Percentiles rank a stretch among this genome's conserved stretches.
These are phyloP conservation scores for Lumbricus terrestris DNA, from an alignment of 2,888 invertebrate species.

Conservation along the genomic window DNA sequence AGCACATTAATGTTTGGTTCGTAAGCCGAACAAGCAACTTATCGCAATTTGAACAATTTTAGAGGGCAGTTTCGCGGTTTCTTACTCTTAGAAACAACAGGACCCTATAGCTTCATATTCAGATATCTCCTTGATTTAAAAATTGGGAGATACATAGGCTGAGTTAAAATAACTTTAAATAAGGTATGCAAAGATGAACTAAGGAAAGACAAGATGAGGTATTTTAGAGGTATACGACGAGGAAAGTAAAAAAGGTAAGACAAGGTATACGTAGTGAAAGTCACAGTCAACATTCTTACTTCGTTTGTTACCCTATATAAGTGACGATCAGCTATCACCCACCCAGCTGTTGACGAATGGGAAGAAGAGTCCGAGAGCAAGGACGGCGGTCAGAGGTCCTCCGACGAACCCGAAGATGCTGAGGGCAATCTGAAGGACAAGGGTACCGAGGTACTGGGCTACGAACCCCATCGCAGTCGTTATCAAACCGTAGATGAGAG, in stretches of 20 bases:
- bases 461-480: slow-evolving; percentile 35
- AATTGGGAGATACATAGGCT: too few relatives aligned
- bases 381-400: slow-evolving; percentile 42
- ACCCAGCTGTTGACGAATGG: slow-evolving; percentile 34
- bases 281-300: neutral
- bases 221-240: neutral
- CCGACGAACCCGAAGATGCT: slow-evolving; percentile 53
- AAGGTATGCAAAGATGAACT: neutral
- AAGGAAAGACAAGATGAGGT: neutral
- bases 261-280: neutral
- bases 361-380: slow-evolving; percentile 33
- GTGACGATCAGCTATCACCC: neutral
- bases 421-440: slow-evolving; percentile 47
- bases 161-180: neutral
- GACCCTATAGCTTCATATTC: too few relatives aligned
- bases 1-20: neutral
- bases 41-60: neutral
- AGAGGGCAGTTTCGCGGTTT: too few relatives aligned
- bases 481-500: slow-evolving; percentile 33
- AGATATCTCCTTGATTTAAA: too few relatives aligned
- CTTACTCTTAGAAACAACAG: too few relatives aligned
- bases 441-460: slow-evolving; percentile 35
- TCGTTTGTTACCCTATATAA: too few relatives aligned
- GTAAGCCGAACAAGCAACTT: neutral
- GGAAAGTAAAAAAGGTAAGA: neutral